Base-by-base conservation (phyloP, 2,113 vertebrate species). In the Polypterus senegalus region DNA sequence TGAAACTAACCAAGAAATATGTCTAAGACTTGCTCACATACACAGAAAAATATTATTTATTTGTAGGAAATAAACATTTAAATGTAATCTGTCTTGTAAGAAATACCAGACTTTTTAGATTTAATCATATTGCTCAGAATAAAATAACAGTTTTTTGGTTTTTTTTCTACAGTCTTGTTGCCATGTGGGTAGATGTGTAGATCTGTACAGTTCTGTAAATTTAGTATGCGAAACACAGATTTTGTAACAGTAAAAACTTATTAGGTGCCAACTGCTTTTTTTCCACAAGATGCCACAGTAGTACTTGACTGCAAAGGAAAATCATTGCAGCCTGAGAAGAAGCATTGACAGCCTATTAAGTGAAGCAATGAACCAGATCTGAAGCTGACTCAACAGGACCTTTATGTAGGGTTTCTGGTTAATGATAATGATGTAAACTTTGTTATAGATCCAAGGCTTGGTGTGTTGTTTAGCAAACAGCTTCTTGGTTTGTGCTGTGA, bases 341-440 rank as follows among this genome's bases (percentile, higher is more conserved):
- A 59, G 58, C 63, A 53, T 44, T 48, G 63, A 64, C 63, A 59
- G 58, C 51, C 63, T 59, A 64, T 59, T 64, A 64, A 49, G 48
- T 58, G 44, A 59, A 49, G 57, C 57, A 64, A 52, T 64, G 57
- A 64, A 64, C 57, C 57, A 64, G 48, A 54, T 47, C 62, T 58
- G 8, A 8, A 54, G 62, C 62, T 57, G 55, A 56, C 54, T 63
- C 54, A 46, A 58, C 55, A 58, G 45, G 62, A 58, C 48, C 62
- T 46, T 46, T 58, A 9, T 57, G 57, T 57, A 49, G 55, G 46
- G 49, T 58, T 54, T 44, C 62, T 58, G 47, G 54, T 58, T 57
- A 63, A 63, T 57, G 43, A 48, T 46, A 49, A 55, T 57, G 61
- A 55, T 57, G 10, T 63, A 53, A 63, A 57, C 54, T 57, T 48